A percentile compares a stretch with the other conserved stretches of the same genome.
phyloP scores from a whole-genome alignment of 1,140 invertebrate genomes.

The Mizuhopecten yessoensis region DNA sequence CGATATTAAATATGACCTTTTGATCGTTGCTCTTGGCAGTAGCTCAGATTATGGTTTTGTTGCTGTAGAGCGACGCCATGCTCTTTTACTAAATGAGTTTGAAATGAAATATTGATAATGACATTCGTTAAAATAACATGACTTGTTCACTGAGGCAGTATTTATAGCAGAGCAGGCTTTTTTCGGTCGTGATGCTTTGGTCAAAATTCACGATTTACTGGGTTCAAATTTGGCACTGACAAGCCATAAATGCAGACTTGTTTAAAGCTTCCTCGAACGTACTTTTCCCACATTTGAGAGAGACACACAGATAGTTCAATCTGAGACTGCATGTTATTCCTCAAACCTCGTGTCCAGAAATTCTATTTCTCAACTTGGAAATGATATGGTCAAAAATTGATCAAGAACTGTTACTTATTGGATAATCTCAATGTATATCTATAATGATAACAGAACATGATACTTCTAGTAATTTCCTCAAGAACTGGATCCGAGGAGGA shows the following conservation, averaged over 20 bases:
- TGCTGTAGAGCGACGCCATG: neutral
- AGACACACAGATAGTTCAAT: too few species aligned
- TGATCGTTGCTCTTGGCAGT: too few species aligned
- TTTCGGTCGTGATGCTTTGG: neutral
- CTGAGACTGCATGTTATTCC: neutral
- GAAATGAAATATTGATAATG: neutral
- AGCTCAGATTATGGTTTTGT: neutral
- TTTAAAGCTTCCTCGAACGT: too few species aligned
- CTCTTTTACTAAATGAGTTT: neutral
- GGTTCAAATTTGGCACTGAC: neutral
- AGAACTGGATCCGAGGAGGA: neutral
- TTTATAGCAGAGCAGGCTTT: neutral
- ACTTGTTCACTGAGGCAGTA: neutral
- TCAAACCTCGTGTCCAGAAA: neutral
- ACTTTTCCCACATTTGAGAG: too few species aligned
- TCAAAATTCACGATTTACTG: neutral
- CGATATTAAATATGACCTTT: too few species aligned
- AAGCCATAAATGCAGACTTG: neutral
- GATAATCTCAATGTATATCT: neutral
- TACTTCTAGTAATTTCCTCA: neutral
- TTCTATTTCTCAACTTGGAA: neutral
- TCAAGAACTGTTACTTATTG: neutral
- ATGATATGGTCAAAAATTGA: too few species aligned
- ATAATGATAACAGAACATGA: neutral
- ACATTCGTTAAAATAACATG: neutral